Evolutionary conservation across 2,888 invertebrate species (phyloP).

Genomic region (Agrotis exclamationis): DNA sequence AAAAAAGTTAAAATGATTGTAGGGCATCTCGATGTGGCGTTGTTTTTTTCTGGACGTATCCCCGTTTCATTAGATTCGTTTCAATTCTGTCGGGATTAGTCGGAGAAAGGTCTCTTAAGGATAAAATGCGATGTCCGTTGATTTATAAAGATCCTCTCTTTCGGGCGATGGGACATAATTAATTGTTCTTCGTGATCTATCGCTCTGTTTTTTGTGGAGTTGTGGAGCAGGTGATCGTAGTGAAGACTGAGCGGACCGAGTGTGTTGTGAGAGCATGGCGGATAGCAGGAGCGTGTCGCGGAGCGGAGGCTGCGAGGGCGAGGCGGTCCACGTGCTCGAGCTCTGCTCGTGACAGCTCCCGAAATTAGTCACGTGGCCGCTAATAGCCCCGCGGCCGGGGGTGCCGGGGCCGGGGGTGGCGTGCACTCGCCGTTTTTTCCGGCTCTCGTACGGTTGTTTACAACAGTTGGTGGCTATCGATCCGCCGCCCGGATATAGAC

Average conservation of each 20-base stretch:
- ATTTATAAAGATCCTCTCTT: slow-evolving; percentile 87
- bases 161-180: slow-evolving; percentile 83
- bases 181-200: slow-evolving; percentile 82
- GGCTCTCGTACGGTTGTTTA: slow-evolving; percentile 85
- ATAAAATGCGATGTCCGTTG: slow-evolving; percentile 87
- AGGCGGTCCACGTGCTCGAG: slow-evolving; percentile 79
- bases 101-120: slow-evolving; percentile 87
- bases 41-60: slow-evolving; percentile 82
- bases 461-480: slow-evolving; percentile 90
- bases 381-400: slow-evolving; percentile 82
- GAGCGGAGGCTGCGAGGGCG: slow-evolving; percentile 57
- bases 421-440: slow-evolving; percentile 82
- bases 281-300: slow-evolving; percentile 5
- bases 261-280: slow-evolving; percentile 48
- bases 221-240: slow-evolving; percentile 73
- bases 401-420: slow-evolving; percentile 74
- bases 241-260: slow-evolving; percentile 49
- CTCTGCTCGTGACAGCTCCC: slow-evolving; percentile 88
- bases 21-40: slow-evolving; percentile 85
- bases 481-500: slow-evolving; percentile 84
- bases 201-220: slow-evolving; percentile 72
- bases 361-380: slow-evolving; percentile 90
- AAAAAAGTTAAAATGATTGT: slow-evolving; percentile 90
- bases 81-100: slow-evolving; percentile 90
- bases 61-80: slow-evolving; percentile 90